Percentiles rank a stretch among this genome's conserved stretches.
phyloP scores from a whole-genome alignment of 2,113 vertebrate species.

The Anguilla rostrata region DNA sequence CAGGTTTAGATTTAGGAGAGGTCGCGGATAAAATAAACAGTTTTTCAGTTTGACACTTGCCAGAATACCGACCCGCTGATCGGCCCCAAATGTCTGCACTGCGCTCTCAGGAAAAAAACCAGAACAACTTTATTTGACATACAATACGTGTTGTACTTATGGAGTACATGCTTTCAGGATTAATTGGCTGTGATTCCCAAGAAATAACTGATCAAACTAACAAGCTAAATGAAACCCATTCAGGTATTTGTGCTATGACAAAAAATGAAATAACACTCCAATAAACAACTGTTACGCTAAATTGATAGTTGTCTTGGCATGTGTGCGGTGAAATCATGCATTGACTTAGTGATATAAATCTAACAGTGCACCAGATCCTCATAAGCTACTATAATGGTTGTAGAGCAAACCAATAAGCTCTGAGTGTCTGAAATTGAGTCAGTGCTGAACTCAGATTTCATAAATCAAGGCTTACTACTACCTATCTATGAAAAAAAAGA shows the following conservation, averaged over 20 bases:
- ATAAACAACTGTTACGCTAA: too few relatives aligned
- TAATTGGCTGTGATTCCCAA: background rate
- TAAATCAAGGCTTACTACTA: background rate
- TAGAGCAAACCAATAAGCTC: too few relatives aligned
- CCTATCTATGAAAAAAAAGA: too few relatives aligned
- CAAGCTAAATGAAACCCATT: background rate
- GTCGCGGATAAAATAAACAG: conserved; percentile 22
- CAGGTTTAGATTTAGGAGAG: conserved; percentile 13
- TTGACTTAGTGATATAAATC: too few relatives aligned
- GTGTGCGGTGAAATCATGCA: too few relatives aligned
- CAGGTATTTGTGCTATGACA: background rate
- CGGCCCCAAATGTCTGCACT: background rate
- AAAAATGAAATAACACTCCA: background rate
- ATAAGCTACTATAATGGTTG: too few relatives aligned
- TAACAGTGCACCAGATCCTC: too few relatives aligned
- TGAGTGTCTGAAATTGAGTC: background rate
- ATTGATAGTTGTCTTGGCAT: too few relatives aligned
- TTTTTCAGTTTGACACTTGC: conserved; percentile 11
- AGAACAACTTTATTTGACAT: background rate
- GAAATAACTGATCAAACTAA: background rate
- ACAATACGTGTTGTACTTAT: background rate
- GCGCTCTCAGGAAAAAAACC: background rate
- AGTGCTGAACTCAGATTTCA: background rate
- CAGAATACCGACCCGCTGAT: background rate
- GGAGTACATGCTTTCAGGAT: background rate